A percentile compares a stretch with the other conserved stretches of the same genome.
Conservation (phyloP, 2,888 invertebrate species). For the Calliopum simillimum region DNA sequence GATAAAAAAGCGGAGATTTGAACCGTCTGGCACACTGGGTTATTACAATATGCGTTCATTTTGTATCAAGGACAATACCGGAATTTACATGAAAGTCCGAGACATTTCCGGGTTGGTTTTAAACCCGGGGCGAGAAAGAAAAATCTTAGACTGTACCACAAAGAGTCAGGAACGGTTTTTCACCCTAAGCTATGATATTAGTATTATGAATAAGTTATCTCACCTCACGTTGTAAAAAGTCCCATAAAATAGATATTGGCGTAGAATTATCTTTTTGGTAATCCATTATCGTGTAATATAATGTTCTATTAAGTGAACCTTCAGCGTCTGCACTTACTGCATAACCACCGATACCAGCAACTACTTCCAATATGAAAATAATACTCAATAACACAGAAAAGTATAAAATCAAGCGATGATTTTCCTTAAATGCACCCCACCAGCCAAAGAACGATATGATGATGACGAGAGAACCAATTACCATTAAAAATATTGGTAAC, state of each 20-base stretch:
- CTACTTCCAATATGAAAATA: constrained; percentile 81
- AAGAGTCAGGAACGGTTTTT: too few species aligned
- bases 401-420: constrained; percentile 82
- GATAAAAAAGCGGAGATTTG: too few species aligned
- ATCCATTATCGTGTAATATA: constrained; percentile 68
- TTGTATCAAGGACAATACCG: too few species aligned
- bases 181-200: background rate
- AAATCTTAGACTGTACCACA: too few species aligned
- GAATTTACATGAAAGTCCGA: too few species aligned
- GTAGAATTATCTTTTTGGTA: constrained; percentile 59
- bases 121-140: too few species aligned
- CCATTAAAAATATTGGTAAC: constrained; percentile 78
- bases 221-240: constrained; percentile 73
- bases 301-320: constrained; percentile 69
- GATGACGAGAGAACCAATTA: constrained; percentile 76
- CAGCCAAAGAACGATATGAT: constrained; percentile 88
- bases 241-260: constrained; percentile 72
- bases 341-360: constrained; percentile 81
- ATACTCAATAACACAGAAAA: constrained; percentile 76
- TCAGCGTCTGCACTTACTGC: constrained; percentile 72
- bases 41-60: too few species aligned
- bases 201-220: constrained; percentile 49
- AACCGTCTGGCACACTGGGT: too few species aligned
- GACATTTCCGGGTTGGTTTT: too few species aligned
- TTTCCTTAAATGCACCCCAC: constrained; percentile 88